Percentiles rank a stretch among this genome's conserved stretches.
Conservation (phyloP, 1,140 invertebrate genomes). For the Caerostris extrusa region DNA sequence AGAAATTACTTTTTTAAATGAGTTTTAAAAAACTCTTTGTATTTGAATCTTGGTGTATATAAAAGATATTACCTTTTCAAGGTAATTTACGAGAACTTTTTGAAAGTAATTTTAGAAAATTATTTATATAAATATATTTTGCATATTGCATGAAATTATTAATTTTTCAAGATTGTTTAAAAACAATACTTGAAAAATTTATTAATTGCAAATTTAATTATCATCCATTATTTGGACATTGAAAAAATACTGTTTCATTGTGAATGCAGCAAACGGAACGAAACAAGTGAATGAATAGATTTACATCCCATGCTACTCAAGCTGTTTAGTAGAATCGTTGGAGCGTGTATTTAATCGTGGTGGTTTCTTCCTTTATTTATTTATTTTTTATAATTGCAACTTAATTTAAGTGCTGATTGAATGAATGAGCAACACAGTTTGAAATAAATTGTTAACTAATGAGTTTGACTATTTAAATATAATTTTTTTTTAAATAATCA, state of each 20-base stretch:
- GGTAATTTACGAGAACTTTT: too few species aligned
- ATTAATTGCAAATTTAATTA: background rate
- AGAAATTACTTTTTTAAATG: too few species aligned
- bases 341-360: background rate
- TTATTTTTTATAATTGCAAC: background rate
- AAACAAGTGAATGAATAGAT: background rate
- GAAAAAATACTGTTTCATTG: background rate
- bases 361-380: background rate
- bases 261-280: background rate
- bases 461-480: too few species aligned
- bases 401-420: background rate
- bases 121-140: too few species aligned
- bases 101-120: too few species aligned
- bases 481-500: too few species aligned
- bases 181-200: background rate
- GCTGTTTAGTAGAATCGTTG: background rate
- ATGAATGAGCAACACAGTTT: background rate
- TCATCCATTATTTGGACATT: constrained; percentile 9
- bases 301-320: background rate
- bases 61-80: too few species aligned
- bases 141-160: too few species aligned
- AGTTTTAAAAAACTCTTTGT: too few species aligned
- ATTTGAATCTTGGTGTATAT: too few species aligned
- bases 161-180: too few species aligned
- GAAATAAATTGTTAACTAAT: too few species aligned